Base-by-base conservation (phyloP, 2,797 vertebrate genomes). In the Enteromius radiatus region DNA sequence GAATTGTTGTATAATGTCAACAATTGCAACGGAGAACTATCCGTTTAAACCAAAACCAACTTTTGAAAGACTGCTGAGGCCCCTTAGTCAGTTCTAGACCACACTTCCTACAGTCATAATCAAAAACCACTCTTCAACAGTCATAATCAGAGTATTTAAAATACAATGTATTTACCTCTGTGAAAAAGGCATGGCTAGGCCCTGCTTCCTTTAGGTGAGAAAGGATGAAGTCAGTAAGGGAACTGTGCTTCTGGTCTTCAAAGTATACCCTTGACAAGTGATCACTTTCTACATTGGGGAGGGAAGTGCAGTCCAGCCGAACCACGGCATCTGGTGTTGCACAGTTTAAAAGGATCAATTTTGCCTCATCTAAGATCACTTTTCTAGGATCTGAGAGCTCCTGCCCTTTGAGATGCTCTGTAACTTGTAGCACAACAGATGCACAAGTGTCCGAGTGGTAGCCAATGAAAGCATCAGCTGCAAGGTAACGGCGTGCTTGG, bases 281-380 rank as follows among this genome's bases (percentile, higher is more conserved):
- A 31, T 90, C 86, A 0, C 90, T 95, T 11, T 88, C 85, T 9
- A 93, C 94, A 12, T 76, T 71, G 3, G 93, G 89, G 59, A 93
- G 92, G 0, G 33, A 15, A 0, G 95, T 94, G 71, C 81, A 68
- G 26, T 95, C 91, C 56, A 96, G 91, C 2, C 98, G 95, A 33
- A 99, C 93, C 43, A 99, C 91, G 0, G 98, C 94, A 52, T 99
- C 98, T 0, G 98, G 98, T 15, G 98, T 97, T 21, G 97, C 97
- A 41, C 97, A 99, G 84, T 92, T 95, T 56, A 99, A 92, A 84
- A 99, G 92, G 0, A 94, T 85, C 61, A 93, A 85, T 85, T 94
- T 95, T 3, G 97, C 96, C 43, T 92, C 90, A 0, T 91, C 88
- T 11, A 91, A 87, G 28, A 96, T 87, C 0, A 52, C 19, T 64